Conservation (phyloP, 2,113 vertebrate genomes). For the Lanius collurio region DNA sequence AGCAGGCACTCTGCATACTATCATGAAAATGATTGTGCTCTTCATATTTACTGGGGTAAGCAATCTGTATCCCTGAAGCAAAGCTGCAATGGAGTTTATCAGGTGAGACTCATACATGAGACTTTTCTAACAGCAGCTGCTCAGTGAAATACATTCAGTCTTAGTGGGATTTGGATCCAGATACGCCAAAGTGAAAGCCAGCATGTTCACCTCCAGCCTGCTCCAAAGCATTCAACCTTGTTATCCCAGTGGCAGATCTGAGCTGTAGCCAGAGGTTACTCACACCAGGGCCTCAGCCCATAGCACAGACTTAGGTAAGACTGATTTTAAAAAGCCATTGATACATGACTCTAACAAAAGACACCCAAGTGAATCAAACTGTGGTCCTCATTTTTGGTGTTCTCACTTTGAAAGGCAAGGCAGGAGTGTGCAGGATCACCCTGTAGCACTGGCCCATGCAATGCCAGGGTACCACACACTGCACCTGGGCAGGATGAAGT, state of each 20-base stretch:
- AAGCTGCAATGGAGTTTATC: neutral
- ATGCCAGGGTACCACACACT: neutral
- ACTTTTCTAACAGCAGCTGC: neutral
- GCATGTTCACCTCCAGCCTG: neutral
- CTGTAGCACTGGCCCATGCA: accelerated
- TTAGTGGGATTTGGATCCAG: neutral
- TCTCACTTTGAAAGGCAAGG: neutral
- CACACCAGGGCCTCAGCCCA: neutral
- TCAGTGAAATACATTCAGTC: neutral
- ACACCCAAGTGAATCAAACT: neutral
- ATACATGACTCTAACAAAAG: neutral
- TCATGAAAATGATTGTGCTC: neutral
- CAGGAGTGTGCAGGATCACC: neutral
- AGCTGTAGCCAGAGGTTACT: neutral
- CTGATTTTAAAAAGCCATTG: neutral
- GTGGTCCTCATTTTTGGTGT: neutral
- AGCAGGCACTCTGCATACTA: neutral
- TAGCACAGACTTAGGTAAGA: accelerated
- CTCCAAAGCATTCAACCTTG: neutral
- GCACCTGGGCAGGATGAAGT: neutral
- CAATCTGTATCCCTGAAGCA: neutral
- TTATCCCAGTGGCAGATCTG: neutral
- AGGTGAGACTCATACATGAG: neutral
- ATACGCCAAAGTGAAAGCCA: neutral
- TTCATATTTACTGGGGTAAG: neutral